Evolutionary conservation across 2,888 invertebrate genomes (phyloP), one percentile per base, ranked within the genome.

Genomic region (Scaptomyza polygonia): DNA sequence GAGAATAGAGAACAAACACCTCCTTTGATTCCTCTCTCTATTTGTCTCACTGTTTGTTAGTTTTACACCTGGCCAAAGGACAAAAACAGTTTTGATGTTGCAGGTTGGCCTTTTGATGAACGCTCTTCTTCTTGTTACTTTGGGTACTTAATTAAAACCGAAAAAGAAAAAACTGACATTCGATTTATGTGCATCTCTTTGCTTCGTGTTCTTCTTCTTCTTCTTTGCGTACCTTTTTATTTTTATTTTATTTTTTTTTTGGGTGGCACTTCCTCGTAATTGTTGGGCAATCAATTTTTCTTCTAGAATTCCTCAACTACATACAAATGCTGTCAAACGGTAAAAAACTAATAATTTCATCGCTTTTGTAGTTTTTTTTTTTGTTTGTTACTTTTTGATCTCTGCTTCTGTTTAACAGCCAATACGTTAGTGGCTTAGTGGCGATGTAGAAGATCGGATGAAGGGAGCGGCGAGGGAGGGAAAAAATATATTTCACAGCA

Each of bases 241-340:
- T 77, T 65, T 3, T 21, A 21, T 21, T n/a, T n/a, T n/a, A 21
- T 21, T 21, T 21, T 21, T 21, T 21, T 21, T 21, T 21, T 69
- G 75, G 83, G 88, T 77, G 69, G 73, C 67, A 82, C 83, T 79
- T 83, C 82, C 88, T 82, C 63, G 84, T 86, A 82, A 88, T 80
- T 80, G 86, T 80, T 72, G 72, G 18, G 30, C 43, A 52, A 68
- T 25, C 21, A 21, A 21, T 42, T 42, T 47, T 45, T 51, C 53
- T n/a, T n/a, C n/a, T n/a, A n/a, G n/a, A 47, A 45, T 63, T 21
- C 5, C 14, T 21, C 29, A 16, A 7, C 34, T 29, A 30, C 47
- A 2, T 14, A 27, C 12, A 21, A 21, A 2, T 63, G n/a, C 59
- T 86, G 84, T 77, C 77, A 86, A 77, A 86, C 84, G 68, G 56